These are phyloP conservation scores for Gasteruption jaculator DNA, from an alignment of 2,888 invertebrate species.

Conservation along the genomic window DNA sequence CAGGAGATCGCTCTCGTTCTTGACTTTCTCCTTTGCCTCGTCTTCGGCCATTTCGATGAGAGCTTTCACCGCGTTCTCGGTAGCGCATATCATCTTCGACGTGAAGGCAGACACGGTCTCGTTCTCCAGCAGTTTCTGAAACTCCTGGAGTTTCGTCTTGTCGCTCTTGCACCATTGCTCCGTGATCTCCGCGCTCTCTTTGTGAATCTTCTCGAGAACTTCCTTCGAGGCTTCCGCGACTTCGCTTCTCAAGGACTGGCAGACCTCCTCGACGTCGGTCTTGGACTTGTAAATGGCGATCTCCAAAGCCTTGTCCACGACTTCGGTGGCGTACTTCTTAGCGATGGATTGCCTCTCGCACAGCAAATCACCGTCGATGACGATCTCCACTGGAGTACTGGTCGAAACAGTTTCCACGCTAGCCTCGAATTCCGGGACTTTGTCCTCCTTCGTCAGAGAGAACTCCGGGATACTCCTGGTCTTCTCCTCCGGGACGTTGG, in stretches of 20 bases:
- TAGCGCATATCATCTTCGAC: conserved; percentile 44
- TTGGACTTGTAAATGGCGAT: conserved; percentile 49
- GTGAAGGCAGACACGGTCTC: conserved; percentile 42
- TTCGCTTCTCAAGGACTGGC: conserved; percentile 41
- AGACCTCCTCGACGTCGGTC: conserved; percentile 47
- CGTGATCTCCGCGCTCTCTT: conserved; percentile 40
- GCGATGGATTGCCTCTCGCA: conserved; percentile 36
- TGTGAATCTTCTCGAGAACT: conserved; percentile 39
- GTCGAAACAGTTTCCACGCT: conserved; percentile 14
- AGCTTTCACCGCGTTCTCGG: conserved; percentile 48
- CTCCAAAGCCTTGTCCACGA: conserved; percentile 47
- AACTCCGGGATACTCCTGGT: conserved; percentile 19
- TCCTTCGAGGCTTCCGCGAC: conserved; percentile 45
- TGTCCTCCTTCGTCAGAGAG: neutral
- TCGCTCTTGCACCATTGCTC: conserved; percentile 34
- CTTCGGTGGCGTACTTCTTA: conserved; percentile 44
- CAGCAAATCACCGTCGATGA: conserved; percentile 30
- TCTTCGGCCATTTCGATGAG: conserved; percentile 49
- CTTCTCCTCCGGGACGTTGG: conserved; percentile 16
- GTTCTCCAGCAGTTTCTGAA: conserved; percentile 35
- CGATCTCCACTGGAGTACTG: too few relatives aligned
- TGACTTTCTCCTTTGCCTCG: conserved; percentile 40
- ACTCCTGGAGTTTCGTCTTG: conserved; percentile 31
- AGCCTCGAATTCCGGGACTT: neutral
- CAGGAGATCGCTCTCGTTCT: conserved; percentile 22